These are phyloP conservation scores for Campoletis sonorensis DNA, from an alignment of 1,140 invertebrate genomes.

Conservation along the genomic window DNA sequence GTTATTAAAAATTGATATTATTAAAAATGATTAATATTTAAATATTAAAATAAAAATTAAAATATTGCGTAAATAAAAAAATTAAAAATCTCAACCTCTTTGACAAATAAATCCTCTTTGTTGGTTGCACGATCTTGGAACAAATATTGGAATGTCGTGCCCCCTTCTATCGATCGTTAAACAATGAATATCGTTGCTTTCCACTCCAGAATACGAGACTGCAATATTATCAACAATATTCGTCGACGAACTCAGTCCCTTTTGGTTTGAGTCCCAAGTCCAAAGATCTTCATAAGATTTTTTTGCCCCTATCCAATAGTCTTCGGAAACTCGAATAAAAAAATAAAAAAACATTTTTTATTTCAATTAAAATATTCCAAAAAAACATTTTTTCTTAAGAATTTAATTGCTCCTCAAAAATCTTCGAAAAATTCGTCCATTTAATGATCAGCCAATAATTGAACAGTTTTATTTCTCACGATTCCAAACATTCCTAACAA, in stretches of 20 bases:
- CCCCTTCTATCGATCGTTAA: constrained; percentile 49
- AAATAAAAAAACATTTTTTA: constrained; percentile 15
- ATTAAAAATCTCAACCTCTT: constrained; percentile 47
- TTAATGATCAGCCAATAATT: too few relatives aligned
- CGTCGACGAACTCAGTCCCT: constrained; percentile 27
- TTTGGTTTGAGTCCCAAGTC: constrained; percentile 43
- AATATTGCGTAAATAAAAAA: not conserved
- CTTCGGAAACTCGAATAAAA: constrained; percentile 47
- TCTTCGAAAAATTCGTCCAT: too few relatives aligned
- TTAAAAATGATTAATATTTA: too few relatives aligned
- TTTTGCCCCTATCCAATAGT: constrained; percentile 55
- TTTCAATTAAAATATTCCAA: too few relatives aligned
- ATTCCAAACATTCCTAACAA: not conserved
- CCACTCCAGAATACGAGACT: constrained; percentile 23
- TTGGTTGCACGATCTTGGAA: constrained; percentile 47
- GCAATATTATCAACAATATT: constrained; percentile 24
- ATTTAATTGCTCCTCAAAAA: too few relatives aligned
- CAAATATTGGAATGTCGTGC: constrained; percentile 49
- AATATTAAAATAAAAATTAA: too few relatives aligned
- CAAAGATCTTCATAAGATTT: constrained; percentile 41
- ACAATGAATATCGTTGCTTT: constrained; percentile 38
- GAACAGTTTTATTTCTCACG: not conserved
- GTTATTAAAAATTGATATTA: too few relatives aligned
- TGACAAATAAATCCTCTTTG: constrained; percentile 53
- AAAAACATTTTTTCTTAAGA: too few relatives aligned